phyloP scores from a whole-genome alignment of 1,140 invertebrate species.

The Heliconius melpomene region DNA sequence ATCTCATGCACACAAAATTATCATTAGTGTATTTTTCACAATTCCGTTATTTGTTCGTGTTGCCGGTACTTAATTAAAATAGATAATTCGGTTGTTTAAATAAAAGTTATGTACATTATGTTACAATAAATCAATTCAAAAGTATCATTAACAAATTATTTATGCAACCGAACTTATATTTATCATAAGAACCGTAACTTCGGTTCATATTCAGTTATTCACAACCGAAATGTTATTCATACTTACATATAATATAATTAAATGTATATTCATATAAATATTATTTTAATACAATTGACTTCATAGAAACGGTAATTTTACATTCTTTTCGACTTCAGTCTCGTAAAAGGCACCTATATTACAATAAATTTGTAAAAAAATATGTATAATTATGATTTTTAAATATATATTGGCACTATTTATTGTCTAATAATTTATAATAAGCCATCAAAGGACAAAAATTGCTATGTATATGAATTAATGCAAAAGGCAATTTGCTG shows the following conservation, averaged over 20 bases:
- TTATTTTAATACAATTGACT: slow-evolving; percentile 14
- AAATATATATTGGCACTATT: slow-evolving; percentile 54
- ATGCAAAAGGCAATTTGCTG: not conserved
- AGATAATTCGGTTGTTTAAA: not conserved
- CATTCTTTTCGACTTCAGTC: slow-evolving; percentile 53
- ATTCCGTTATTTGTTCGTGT: no score
- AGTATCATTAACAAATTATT: not conserved
- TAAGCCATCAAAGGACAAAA: not conserved
- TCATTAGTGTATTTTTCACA: no score
- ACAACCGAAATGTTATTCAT: not conserved
- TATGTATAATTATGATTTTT: slow-evolving; percentile 46
- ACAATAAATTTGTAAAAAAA: slow-evolving; percentile 47
- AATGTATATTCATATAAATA: slow-evolving; percentile 22
- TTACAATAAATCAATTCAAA: not conserved
- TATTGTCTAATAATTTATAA: slow-evolving; percentile 37
- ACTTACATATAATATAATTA: slow-evolving; percentile 5
- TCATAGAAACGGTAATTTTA: slow-evolving; percentile 29
- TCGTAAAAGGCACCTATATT: slow-evolving; percentile 68
- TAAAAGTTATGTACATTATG: not conserved
- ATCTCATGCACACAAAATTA: not conserved
- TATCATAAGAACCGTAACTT: not conserved
- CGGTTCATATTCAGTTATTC: not conserved
- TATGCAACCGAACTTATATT: not conserved
- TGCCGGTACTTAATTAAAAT: no score
- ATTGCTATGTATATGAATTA: not conserved